Evolutionary conservation across 1,140 invertebrate species (phyloP), one percentile per base, ranked within the genome.

Genomic region (Zaprionus ornatus): DNA sequence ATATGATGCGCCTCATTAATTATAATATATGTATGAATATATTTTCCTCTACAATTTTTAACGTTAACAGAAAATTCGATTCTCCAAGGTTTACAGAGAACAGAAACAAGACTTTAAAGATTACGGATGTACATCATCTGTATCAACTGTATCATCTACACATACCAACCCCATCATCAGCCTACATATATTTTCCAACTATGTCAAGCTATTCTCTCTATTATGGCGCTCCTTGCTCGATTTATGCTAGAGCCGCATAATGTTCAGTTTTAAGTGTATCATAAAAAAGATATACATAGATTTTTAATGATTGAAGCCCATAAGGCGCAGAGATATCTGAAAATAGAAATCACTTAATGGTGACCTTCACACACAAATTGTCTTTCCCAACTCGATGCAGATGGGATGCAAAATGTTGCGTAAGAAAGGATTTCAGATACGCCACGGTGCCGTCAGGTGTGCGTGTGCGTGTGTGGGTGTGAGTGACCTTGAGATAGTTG

Each of bases 401-500:
- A 27, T 59, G 32, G 23, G 23, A 35, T 42, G 32, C 42, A 54
- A 73, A 7, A 71, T 32, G 29, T 71, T 75, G 73, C 73, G 55
- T 71, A 57, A 57, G 54, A 54, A 60, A 42, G 50, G 42, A 61
- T 66, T 62, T 66, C n/a, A 50, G 19, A 2, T 56, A 23, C 52
- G 79, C 70, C 64, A 70, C 54, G 82, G 17, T 2, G 32, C 35
- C 52, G 27, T 56, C 59, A 64, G 60, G 37, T 63, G 54, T 32
- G 42, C 5, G 50, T 29, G 37, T 23, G 35, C 29, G 40, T 6
- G 50, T 48, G 59, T 13, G 50, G 48, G 40, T 23, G 32, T n/a
- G n/a, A n/a, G 4, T 40, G 74, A 83, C 84, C 84, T 88, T 88
- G 84, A 83, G 55, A 23, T 55, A 52, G 55, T 54, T 21, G 55